Conservation (phyloP, 2,888 invertebrate species). For the Cephus spinipes region DNA sequence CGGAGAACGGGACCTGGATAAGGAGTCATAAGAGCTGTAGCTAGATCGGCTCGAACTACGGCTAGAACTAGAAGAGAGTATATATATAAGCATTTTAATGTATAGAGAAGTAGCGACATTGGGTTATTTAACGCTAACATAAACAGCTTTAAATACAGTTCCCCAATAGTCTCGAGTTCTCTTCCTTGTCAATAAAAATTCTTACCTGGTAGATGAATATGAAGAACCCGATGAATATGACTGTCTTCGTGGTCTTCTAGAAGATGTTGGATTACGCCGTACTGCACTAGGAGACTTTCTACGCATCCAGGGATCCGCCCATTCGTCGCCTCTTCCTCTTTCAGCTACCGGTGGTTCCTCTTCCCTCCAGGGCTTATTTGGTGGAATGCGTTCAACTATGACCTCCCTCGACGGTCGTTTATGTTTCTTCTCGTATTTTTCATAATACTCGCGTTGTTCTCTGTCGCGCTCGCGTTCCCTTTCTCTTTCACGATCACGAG, state of each 20-base stretch:
- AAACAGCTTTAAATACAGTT: too few species aligned
- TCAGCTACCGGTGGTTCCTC: slow-evolving; percentile 58
- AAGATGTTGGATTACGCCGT: slow-evolving; percentile 50
- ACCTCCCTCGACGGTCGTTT: slow-evolving; percentile 78
- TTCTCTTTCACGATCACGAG: slow-evolving; percentile 55
- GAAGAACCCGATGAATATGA: slow-evolving; percentile 82
- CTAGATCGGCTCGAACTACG: slow-evolving; percentile 68
- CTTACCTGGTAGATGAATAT: slow-evolving; percentile 73
- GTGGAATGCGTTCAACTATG: slow-evolving; percentile 78
- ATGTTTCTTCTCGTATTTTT: slow-evolving; percentile 65
- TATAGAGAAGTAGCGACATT: too few species aligned
- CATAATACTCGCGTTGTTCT: slow-evolving; percentile 32
- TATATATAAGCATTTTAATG: slow-evolving; percentile 29
- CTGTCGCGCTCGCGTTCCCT: slow-evolving; percentile 59
- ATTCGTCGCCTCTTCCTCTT: slow-evolving; percentile 81
- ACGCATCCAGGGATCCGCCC: slow-evolving; percentile 96
- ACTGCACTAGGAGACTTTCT: slow-evolving; percentile 72
- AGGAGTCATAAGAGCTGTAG: slow-evolving; percentile 68
- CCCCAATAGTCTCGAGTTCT: too few species aligned
- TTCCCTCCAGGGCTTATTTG: slow-evolving; percentile 62
- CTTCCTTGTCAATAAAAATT: too few species aligned
- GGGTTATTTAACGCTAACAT: too few species aligned
- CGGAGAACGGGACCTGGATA: slow-evolving; percentile 67
- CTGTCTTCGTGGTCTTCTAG: slow-evolving; percentile 67
- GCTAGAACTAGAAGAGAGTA: slow-evolving; percentile 64